These are phyloP conservation scores for Drosophila repleta DNA, from an alignment of 1,140 invertebrate genomes.

Conservation along the genomic window DNA sequence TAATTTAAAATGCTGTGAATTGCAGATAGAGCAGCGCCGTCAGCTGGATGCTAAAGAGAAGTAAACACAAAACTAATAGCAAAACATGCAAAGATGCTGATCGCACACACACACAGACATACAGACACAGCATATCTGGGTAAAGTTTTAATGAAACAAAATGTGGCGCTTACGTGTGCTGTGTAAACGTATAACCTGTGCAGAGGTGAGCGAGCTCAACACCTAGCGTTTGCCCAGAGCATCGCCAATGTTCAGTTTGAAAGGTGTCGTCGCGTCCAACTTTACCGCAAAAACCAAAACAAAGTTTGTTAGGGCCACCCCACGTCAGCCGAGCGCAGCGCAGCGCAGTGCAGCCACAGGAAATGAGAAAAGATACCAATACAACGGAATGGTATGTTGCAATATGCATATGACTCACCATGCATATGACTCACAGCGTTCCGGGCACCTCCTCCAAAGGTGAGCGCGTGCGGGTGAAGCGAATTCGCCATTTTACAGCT, in stretches of 20 bases:
- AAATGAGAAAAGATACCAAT: conserved; percentile 68
- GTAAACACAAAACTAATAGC: conserved; percentile 68
- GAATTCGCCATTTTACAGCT: conserved; percentile 47
- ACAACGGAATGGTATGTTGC: conserved; percentile 12
- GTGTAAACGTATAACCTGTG: background rate
- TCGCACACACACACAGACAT: conserved; percentile 47
- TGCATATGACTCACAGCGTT: background rate
- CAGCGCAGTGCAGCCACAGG: conserved; percentile 37
- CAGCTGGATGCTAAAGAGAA: conserved; percentile 7
- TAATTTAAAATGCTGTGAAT: conserved; percentile 72
- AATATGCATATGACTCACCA: conserved; percentile 6
- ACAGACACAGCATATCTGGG: conserved; percentile 54
- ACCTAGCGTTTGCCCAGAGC: conserved; percentile 12
- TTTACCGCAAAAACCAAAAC: conserved; percentile 57
- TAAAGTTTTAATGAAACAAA: conserved; percentile 81
- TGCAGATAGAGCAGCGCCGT: conserved; percentile 50
- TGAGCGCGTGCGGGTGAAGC: conserved; percentile 54
- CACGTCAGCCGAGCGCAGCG: background rate
- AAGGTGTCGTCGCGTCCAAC: conserved; percentile 62
- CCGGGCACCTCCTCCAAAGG: background rate
- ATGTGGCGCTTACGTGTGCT: conserved; percentile 43
- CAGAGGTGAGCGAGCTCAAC: conserved; percentile 9
- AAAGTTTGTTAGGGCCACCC: conserved; percentile 39
- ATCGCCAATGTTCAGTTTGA: conserved; percentile 29
- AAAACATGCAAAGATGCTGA: conserved; percentile 71